A percentile compares a stretch with the other conserved stretches of the same genome.
Evolutionary conservation across 53 echinoderm and acorn worm species (phyloP).

Genomic region (Zoroaster sp.): DNA sequence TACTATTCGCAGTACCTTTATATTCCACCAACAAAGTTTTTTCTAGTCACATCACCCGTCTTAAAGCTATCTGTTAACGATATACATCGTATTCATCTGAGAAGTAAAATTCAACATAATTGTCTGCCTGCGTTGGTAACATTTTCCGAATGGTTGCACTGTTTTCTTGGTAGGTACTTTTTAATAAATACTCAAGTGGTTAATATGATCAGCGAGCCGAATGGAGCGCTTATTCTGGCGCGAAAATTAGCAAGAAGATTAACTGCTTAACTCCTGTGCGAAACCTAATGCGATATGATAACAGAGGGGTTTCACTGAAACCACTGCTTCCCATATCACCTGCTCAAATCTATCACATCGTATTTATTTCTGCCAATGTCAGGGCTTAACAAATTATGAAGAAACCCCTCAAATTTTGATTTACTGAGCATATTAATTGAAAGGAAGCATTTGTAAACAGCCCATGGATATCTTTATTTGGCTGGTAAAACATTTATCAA

Average conservation of each 20-base stretch:
- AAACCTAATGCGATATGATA: too few relatives aligned
- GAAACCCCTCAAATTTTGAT: too few relatives aligned
- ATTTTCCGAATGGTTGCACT: background rate
- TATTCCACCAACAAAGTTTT: background rate
- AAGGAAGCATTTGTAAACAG: too few relatives aligned
- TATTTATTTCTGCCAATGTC: too few relatives aligned
- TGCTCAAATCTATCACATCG: too few relatives aligned
- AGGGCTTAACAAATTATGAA: too few relatives aligned
- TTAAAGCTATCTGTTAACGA: background rate
- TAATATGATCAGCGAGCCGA: background rate
- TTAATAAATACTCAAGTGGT: background rate
- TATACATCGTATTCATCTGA: background rate
- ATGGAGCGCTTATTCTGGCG: background rate
- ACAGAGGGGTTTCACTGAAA: too few relatives aligned
- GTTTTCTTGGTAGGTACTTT: background rate
- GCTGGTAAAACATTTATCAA: too few relatives aligned
- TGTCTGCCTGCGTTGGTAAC: background rate
- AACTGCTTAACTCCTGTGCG: background rate
- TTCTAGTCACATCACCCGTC: background rate
- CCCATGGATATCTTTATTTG: too few relatives aligned
- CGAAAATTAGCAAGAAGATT: background rate
- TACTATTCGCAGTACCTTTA: background rate
- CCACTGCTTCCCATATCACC: too few relatives aligned
- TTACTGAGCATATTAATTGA: too few relatives aligned
- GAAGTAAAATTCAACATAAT: background rate